Percentiles rank a stretch among this genome's conserved stretches.
These are phyloP conservation scores for Melikaiella ostensackeni DNA, from an alignment of 2,888 invertebrate genomes.

Conservation along the genomic window DNA sequence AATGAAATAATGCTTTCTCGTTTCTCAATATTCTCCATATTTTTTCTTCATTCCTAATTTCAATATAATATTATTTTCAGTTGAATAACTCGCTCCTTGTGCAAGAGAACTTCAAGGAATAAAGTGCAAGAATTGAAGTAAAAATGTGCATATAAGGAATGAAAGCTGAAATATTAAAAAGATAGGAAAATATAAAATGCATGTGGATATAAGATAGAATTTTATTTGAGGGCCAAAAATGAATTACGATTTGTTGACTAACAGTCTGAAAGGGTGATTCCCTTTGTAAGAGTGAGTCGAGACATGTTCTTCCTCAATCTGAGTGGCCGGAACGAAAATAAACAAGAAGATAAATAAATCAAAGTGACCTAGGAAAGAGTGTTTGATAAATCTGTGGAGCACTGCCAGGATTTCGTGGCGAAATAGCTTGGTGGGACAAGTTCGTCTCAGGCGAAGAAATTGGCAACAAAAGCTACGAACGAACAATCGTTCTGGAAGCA, in stretches of 20 bases:
- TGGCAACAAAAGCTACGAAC: conserved; percentile 29
- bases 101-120: no score
- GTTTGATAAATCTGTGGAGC: conserved; percentile 34
- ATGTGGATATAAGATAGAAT: not conserved
- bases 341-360: conserved; percentile 21
- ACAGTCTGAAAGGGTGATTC: not conserved
- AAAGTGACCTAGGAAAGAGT: not conserved
- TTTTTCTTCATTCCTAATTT: no score
- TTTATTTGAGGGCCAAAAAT: not conserved
- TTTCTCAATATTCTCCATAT: no score
- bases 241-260: not conserved
- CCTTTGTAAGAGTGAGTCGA: not conserved
- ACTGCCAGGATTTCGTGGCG: conserved; percentile 14
- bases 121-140: no score
- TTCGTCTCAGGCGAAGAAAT: conserved; percentile 22
- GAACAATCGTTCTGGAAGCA: conserved; percentile 31
- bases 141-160: no score
- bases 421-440: conserved; percentile 7
- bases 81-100: no score
- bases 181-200: no score
- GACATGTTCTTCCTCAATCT: not conserved
- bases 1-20: no score
- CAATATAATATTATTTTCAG: no score
- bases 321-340: not conserved
- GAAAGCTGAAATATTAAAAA: no score